Evolutionary conservation across 2,113 vertebrate species (phyloP).

Genomic region (Pantherophis guttatus): DNA sequence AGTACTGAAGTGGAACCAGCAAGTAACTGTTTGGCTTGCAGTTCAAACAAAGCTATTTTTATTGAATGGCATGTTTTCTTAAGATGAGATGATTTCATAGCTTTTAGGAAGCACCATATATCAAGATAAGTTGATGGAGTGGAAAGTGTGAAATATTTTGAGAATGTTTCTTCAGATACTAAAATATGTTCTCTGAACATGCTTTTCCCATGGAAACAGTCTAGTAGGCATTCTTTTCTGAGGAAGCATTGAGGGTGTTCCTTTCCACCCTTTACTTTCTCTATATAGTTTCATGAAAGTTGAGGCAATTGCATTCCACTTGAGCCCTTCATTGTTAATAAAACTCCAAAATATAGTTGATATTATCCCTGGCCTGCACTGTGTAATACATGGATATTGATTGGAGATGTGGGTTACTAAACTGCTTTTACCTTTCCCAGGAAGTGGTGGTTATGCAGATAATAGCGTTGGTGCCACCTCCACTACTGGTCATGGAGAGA

Average conservation of each 20-base stretch:
- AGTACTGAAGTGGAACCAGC: not conserved
- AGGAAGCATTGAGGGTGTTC: not conserved
- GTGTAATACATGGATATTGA: not conserved
- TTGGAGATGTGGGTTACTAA: not conserved
- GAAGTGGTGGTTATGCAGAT: constrained; percentile 91
- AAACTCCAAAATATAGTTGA: not conserved
- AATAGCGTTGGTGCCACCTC: constrained; percentile 84
- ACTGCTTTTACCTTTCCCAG: constrained; percentile 62
- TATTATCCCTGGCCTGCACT: not conserved
- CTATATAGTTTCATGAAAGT: not conserved
- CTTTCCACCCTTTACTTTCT: not conserved
- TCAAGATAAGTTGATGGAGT: not conserved
- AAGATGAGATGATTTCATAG: not conserved
- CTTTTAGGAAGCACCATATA: not conserved
- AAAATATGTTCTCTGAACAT: not conserved
- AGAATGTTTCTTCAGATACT: not conserved
- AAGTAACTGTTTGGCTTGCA: not conserved
- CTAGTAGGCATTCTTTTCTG: not conserved
- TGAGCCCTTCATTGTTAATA: not conserved
- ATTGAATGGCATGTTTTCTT: not conserved
- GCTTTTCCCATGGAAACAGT: not conserved
- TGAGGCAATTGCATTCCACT: not conserved
- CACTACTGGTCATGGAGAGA: constrained; percentile 90
- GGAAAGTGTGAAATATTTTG: not conserved
- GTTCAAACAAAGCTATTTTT: not conserved